phyloP scores from a whole-genome alignment of 2,888 invertebrate species.

The Epirrhoe tristata region DNA sequence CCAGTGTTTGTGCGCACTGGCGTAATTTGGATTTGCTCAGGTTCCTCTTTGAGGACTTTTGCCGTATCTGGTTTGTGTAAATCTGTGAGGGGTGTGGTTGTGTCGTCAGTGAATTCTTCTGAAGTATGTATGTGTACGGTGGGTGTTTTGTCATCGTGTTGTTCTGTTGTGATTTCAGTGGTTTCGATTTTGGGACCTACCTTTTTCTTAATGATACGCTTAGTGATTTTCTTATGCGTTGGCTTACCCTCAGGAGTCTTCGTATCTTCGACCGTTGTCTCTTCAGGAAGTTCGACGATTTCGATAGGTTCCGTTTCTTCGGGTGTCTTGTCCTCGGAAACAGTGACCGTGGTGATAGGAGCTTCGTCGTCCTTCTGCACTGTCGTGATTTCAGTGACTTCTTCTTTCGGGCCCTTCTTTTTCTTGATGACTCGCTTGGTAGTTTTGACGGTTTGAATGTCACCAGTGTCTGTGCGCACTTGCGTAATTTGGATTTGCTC shows the following conservation, averaged over 20 bases:
- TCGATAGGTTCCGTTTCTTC: constrained; percentile 35
- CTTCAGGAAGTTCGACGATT: background rate
- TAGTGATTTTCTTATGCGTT: too few species aligned
- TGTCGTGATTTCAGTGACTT: constrained; percentile 73
- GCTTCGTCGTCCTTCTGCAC: constrained; percentile 67
- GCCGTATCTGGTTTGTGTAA: too few species aligned
- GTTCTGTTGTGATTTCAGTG: too few species aligned
- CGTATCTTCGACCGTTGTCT: background rate
- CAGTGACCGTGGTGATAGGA: constrained; percentile 54
- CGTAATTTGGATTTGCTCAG: background rate
- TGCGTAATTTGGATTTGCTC: constrained; percentile 35
- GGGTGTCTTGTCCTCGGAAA: constrained; percentile 44
- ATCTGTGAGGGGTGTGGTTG: constrained; percentile 26
- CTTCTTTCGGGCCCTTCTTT: constrained; percentile 50
- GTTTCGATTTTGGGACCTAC: too few species aligned
- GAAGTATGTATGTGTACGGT: too few species aligned
- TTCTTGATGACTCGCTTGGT: constrained; percentile 59
- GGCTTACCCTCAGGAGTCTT: too few species aligned
- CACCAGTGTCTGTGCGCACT: constrained; percentile 59
- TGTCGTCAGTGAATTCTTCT: background rate
- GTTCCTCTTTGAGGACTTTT: too few species aligned
- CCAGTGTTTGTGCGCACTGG: constrained; percentile 56
- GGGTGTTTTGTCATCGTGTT: too few species aligned
- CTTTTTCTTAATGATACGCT: too few species aligned
- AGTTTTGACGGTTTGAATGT: constrained; percentile 52